Conservation (phyloP, 2,797 vertebrate genomes). For the Sebastes trivittatus region DNA sequence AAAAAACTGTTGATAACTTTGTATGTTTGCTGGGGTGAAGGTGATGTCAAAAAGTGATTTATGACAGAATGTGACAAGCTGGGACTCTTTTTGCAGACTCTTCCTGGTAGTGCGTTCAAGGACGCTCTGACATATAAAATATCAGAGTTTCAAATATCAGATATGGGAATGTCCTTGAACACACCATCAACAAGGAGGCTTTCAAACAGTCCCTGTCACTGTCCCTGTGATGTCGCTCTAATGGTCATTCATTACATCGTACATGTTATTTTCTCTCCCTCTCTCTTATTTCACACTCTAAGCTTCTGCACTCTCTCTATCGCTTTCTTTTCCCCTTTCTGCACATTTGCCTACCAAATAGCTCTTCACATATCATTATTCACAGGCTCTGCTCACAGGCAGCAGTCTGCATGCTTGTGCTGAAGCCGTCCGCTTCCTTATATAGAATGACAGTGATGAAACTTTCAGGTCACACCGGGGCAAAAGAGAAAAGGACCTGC, state of each 20-base stretch:
- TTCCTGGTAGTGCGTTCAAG: background rate
- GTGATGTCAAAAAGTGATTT: background rate
- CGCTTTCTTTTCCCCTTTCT: background rate
- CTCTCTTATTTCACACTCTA: background rate
- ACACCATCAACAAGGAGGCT: background rate
- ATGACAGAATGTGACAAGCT: background rate
- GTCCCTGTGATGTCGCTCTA: background rate
- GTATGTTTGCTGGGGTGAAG: background rate
- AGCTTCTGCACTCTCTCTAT: background rate
- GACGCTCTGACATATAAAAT: background rate
- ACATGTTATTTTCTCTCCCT: background rate
- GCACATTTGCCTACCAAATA: slow-evolving; percentile 71
- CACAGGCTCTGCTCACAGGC: slow-evolving; percentile 25
- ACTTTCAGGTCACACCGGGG: background rate
- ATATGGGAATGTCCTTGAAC: background rate
- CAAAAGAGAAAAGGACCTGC: background rate
- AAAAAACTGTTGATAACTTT: background rate
- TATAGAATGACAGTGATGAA: slow-evolving; percentile 33
- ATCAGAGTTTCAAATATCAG: background rate
- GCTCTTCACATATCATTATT: slow-evolving; percentile 33
- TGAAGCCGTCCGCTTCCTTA: slow-evolving; percentile 12
- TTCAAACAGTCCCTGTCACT: background rate
- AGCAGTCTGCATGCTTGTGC: slow-evolving; percentile 22
- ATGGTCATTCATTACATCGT: background rate
- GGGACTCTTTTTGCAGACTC: background rate